Conservation (phyloP, 2,113 vertebrate genomes). For the Calyptommatus sinebrachiatus region DNA sequence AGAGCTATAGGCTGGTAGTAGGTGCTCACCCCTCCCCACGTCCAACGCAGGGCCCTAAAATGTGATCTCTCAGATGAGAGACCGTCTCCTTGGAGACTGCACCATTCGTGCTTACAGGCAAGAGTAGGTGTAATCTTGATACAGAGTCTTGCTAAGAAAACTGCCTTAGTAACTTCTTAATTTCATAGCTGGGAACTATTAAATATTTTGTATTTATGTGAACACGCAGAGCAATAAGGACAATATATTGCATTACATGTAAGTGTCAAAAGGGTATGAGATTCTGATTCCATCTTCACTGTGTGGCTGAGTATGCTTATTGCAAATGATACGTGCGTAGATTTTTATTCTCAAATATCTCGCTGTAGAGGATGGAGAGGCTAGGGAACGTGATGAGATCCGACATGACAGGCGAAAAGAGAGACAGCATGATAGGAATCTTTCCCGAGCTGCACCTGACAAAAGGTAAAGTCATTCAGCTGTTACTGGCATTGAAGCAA, state of each 20-base stretch:
- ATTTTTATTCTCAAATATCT: conserved; percentile 44
- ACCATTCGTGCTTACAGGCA: no score
- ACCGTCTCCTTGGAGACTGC: no score
- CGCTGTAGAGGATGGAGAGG: conserved; percentile 85
- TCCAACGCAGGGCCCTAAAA: no score
- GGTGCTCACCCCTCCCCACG: no score
- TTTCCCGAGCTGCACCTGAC: conserved; percentile 92
- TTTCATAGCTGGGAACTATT: no score
- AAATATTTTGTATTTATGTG: neutral
- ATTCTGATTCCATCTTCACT: conserved; percentile 7
- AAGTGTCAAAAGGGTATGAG: neutral
- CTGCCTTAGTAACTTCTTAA: no score
- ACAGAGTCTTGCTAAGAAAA: no score
- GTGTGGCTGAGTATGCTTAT: conserved; percentile 1
- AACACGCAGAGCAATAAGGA: neutral
- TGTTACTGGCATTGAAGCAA: neutral
- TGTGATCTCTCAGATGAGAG: no score
- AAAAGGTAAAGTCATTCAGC: conserved; percentile 80
- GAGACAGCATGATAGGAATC: conserved; percentile 92
- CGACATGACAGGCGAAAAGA: conserved; percentile 91
- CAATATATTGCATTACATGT: no score
- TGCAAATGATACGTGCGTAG: neutral
- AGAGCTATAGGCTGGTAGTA: no score
- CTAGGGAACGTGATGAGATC: conserved; percentile 92
- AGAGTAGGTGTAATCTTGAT: no score